Percentiles rank a stretch among this genome's conserved stretches.
Evolutionary conservation across 1,140 invertebrate genomes (phyloP).

Genomic region (Brachionus asplanchnoidis): DNA sequence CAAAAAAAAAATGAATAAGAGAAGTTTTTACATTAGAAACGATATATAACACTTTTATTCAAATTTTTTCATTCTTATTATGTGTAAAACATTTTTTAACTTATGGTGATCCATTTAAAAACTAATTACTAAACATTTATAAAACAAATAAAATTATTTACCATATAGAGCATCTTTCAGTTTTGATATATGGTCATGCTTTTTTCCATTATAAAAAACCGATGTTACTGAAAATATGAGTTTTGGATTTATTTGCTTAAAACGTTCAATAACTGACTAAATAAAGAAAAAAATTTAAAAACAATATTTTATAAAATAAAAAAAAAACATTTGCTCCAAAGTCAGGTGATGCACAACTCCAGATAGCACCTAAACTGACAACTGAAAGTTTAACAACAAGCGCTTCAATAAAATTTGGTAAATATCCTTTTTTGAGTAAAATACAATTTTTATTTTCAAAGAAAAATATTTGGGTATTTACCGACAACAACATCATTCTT

Average conservation of each 20-base stretch:
- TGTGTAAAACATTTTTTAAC: no score
- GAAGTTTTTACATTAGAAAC: no score
- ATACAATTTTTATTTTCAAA: neutral
- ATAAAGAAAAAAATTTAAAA: constrained; percentile 39
- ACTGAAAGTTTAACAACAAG: constrained; percentile 61
- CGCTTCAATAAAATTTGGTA: constrained; percentile 59
- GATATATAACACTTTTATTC: no score
- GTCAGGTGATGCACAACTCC: constrained; percentile 63
- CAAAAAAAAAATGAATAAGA: no score
- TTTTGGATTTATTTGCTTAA: constrained; percentile 60
- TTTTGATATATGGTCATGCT: constrained; percentile 60
- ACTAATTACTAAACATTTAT: no score
- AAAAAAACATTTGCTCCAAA: constrained; percentile 60
- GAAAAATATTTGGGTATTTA: constrained; percentile 41
- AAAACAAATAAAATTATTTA: constrained; percentile 44
- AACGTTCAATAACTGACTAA: constrained; percentile 59
- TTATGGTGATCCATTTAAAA: no score
- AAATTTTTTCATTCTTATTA: no score
- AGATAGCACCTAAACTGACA: constrained; percentile 61
- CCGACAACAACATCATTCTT: constrained; percentile 59
- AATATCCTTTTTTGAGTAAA: constrained; percentile 53
- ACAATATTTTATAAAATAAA: neutral
- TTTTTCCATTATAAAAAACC: constrained; percentile 62
- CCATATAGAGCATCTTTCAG: constrained; percentile 58
- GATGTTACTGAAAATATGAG: constrained; percentile 60